Evolutionary conservation across 2,113 vertebrate species (phyloP).

Genomic region (Indicator maculatus): DNA sequence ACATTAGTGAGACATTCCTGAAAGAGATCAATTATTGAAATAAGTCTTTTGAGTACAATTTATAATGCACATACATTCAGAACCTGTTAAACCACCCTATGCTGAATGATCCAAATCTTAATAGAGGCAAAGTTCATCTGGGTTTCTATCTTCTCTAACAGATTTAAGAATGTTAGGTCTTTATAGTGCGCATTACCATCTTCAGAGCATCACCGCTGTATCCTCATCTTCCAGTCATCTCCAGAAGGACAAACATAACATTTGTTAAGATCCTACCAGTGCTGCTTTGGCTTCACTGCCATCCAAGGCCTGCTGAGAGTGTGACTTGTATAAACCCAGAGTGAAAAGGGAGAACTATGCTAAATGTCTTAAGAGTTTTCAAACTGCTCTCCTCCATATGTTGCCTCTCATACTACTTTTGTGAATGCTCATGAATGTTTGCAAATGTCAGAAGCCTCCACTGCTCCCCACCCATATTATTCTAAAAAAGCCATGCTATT

Average conservation of each 20-base stretch:
- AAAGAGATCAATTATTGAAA: not conserved
- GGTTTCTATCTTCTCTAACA: not conserved
- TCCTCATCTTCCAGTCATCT: not conserved
- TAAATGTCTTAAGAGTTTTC: not conserved
- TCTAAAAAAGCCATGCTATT: not conserved
- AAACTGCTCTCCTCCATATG: not conserved
- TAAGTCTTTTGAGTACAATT: not conserved
- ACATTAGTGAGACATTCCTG: not conserved
- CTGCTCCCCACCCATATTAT: not conserved
- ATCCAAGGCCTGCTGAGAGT: not conserved
- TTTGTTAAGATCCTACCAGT: not conserved
- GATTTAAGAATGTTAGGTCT: not conserved
- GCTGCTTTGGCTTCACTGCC: fast-evolving
- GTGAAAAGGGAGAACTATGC: not conserved
- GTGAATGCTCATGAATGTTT: not conserved
- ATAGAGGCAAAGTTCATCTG: not conserved
- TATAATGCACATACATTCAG: not conserved
- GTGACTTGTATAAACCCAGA: not conserved
- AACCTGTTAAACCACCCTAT: not conserved
- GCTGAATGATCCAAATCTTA: not conserved
- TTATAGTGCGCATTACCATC: not conserved
- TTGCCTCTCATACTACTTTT: not conserved
- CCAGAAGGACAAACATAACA: not conserved
- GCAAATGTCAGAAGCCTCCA: not conserved
- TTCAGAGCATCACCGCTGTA: not conserved